Base-by-base conservation (phyloP, 2,888 invertebrate species). In the Scaptomyza cyrtandrae region DNA sequence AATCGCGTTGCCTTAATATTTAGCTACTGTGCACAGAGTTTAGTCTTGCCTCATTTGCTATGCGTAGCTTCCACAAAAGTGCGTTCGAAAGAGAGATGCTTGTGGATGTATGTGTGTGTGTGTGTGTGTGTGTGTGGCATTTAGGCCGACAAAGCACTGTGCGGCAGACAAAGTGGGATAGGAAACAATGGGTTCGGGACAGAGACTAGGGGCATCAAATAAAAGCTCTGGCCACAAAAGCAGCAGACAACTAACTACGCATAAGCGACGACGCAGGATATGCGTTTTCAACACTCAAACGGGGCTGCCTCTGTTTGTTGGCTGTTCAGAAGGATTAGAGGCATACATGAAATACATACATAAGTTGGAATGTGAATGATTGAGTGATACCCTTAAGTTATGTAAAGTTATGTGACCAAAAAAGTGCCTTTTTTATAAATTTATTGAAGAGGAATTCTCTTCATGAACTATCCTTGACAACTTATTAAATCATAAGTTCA, bases 221-320 rank as follows among this genome's bases (percentile, higher is more conserved):
- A 82, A 82, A 85, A 77, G 79, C 86, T 70, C 60, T 68, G 79
- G 77, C 88, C 86, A 78, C 87, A 84, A 72, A 74, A 60, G 64
- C 78, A 81, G 82, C 79, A 85, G 86, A 76, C 86, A 85, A 66
- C 82, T 71, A 82, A 82, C 88, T 76, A 82, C 88, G 80, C 86
- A 77, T 66, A 80, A 68, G 65, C 75, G 67, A 72, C 59, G 54
- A 67, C 69, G 76, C 62, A 76, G 78, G 71, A 75, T 84, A 78
- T 86, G 86, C 84, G 77, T 78, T 70, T 57, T 24, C 24, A 24
- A 24, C 24, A 24, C 45, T 65, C 50, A 16, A 19, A 44, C 58
- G 44, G 37, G 19, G 19, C 19, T 19, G 19, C 19, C 2, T 44
- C 52, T 43, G 67, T 31, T 33, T 33, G 33, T 52, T 41, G 13